Evolutionary conservation across 1,140 invertebrate genomes (phyloP), one percentile per base, ranked within the genome.

Genomic region (Amyelois transitella): DNA sequence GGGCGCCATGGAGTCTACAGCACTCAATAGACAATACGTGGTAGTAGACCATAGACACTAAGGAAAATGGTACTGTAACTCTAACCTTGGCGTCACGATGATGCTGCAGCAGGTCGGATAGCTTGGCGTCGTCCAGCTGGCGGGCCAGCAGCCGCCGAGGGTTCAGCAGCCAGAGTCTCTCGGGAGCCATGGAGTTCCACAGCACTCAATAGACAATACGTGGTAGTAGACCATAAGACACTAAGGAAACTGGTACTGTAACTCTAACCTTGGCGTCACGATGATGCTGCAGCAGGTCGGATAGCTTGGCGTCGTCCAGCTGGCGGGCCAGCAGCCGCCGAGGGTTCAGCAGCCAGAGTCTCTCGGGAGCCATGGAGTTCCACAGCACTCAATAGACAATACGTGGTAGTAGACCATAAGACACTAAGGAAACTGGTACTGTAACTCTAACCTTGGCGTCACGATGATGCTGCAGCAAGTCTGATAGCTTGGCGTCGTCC

Each of bases 1-100:
- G n/a, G 96, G 96, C 88, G 94, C 94, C 90, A 96, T 96, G 68
- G 95, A 97, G 88, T 98, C 97, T 96, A 98, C 20, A 98, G 90
- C 56, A 88, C 88, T 88, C 96, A 98, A n/a, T n/a, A n/a, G n/a
- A n/a, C n/a, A n/a, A n/a, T n/a, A n/a, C n/a, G n/a, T n/a, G n/a
- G n/a, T n/a, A n/a, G n/a, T n/a, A n/a, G n/a, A n/a, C n/a, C n/a
- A n/a, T n/a, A n/a, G n/a, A n/a, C n/a, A n/a, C n/a, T n/a, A n/a
- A n/a, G n/a, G n/a, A n/a, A n/a, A n/a, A n/a, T n/a, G n/a, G n/a
- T n/a, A n/a, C n/a, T n/a, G n/a, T n/a, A n/a, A n/a, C n/a, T n/a
- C n/a, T n/a, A n/a, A 45, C 45, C 51, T 57, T 18, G 17, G 8
- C 4, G 6, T 45, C 59, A 14, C 54, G 62, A 18, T 63, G 65